Base-by-base conservation (phyloP, 2,888 invertebrate genomes). In the Scaptomyza parva region DNA sequence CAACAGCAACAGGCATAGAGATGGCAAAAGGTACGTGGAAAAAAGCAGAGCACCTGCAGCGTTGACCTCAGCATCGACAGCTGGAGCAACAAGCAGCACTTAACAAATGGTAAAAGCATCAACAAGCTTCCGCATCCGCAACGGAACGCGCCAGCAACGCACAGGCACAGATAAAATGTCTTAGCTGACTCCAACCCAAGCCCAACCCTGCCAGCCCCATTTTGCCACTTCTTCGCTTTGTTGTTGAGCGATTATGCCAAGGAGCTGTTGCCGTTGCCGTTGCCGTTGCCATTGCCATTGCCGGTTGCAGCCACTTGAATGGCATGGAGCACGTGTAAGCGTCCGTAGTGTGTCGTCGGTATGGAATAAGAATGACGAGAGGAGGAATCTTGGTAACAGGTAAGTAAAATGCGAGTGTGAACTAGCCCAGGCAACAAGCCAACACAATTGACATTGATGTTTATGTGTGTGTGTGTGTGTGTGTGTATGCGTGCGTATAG, bases 41-140 rank as follows among this genome's bases (percentile, higher is more conserved):
- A 65, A 65, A 50, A 66, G 74, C 78, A 67, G 58, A 70, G 67
- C 70, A 75, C 84, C 83, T 81, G 87, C 87, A 88, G 83, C 76
- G 82, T 83, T 84, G 86, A 87, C 87, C 87, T 85, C 86, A 87
- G 78, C 84, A 83, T 82, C 81, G 81, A 86, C 81, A 82, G 81
- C 86, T 82, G 81, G 78, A 87, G 88, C 84, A 88, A 88, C 88
- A 88, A 86, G 84, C 88, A 84, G 88, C 84, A 84, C 84, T 84
- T 84, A 88, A 84, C 88, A 84, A 84, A 88, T 84, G 84, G 88
- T 83, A 88, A 83, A 86, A 88, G 88, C 84, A 83, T 84, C 84
- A 86, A 85, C 83, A 87, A 83, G 80, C 83, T 88, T 86, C 88
- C 88, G 86, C 80, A 88, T 84, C 79, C 88, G 83, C 86, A 83